Evolutionary conservation across 1,140 invertebrate genomes (phyloP), one percentile per base, ranked within the genome.

Genomic region (Panagrolaimus sp.): DNA sequence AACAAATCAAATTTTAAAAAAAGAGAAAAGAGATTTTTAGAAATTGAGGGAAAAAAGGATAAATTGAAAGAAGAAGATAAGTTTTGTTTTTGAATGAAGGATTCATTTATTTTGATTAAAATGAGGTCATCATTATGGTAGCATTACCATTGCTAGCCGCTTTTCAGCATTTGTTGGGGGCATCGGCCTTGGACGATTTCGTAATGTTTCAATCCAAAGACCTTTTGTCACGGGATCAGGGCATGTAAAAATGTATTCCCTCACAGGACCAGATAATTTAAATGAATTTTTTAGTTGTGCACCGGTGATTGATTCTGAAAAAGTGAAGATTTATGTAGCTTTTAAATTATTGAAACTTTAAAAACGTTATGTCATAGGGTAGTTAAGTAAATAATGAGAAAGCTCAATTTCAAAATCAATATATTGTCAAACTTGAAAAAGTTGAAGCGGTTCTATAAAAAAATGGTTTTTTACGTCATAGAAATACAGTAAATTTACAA

Each of bases 211-310:
- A 14, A 77, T 44, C 76, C 76, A 77, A 3, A 73, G 45, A 17
- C 47, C 45, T 67, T 78, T 78, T 21, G 76, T 76, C 9, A 58
- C 77, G 7, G 68, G 38, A 48, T 78, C 76, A 21, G 68, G 58
- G 48, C 73, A 76, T 15, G 67, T 64, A n/a, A 78, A 80, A 28
- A 80, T 62, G 65, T 78, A 78, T 44, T 70, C 70, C n/a, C 76
- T 55, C 9, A 58, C 62, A 21, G 67, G 70, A 14, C 77, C 70
- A 38, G 55, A 43, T 24, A 78, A 46, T 44, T 77, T 79, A 65
- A 78, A 80, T 9, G 66, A 44, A 62, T 77, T 76, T 55, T 69
- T 69, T n/a, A 78, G 26, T n/a, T 32, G 70, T 14, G 71, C 44
- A 24, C 76, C 71, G 48, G 68, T 76, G 45, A 46, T 44, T 28